Base-by-base conservation (phyloP, 2,888 invertebrate species). In the Andricus curvator region DNA sequence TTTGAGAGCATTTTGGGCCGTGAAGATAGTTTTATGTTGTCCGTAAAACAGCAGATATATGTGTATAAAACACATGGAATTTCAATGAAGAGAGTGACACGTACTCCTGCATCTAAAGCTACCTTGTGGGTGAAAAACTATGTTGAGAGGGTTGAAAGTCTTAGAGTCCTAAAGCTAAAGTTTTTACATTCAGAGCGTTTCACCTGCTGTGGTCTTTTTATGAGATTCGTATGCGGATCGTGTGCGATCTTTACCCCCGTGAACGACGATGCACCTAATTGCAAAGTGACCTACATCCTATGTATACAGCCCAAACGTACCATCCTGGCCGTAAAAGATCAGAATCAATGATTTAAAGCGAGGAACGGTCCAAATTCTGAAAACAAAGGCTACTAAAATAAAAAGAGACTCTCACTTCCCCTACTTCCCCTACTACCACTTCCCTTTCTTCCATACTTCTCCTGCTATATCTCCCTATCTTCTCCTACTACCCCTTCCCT, bases 271-370 rank as follows among this genome's bases (percentile, higher is more conserved):
- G 25, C 51, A 74, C 74, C 74, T 74, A 74, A 74, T 74, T 74
- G 51, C 74, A 56, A 70, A 74, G 33, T 74, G 74, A 74, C 74
- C 74, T 51, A 74, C 74, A 74, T 74, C 33, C 33, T 33, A 6
- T 13, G 11, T 56, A 17, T 13, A 56, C 25, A 62, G 15, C 15
- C 25, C 62, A 62, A 62, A 62, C 13, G 33, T 56, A 1, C 33
- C 56, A 37, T n/a, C 33, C n/a, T 56, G 56, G 5, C 74, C 29
- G 51, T 48, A 74, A 74, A 74, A 29, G 74, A 74, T 74, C 74
- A 51, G 33, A 51, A 74, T 74, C 74, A 74, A 56, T 17, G 56
- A n/a, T 56, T 56, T 56, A n/a, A 22, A n/a, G 8, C 9, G 4
- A 56, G n/a, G n/a, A 56, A 11, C n/a, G n/a, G 11, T 11, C 20